Evolutionary conservation across 2,113 vertebrate species (phyloP), one percentile per base, ranked within the genome.

Genomic region (Egretta garzetta): DNA sequence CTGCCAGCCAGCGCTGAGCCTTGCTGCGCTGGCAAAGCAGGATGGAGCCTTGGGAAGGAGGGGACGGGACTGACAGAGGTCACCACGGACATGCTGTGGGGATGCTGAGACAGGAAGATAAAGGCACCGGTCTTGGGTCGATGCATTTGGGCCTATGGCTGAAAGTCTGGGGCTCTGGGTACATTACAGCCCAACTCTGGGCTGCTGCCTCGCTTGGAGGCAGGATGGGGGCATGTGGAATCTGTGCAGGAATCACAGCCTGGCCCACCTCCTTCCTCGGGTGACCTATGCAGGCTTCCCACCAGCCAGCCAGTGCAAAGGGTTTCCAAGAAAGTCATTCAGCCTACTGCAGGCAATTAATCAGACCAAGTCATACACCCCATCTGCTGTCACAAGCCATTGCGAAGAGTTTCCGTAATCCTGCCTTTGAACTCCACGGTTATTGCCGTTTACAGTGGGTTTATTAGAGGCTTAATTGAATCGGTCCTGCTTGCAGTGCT

Each of bases 391-490:
- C 95, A 96, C 67, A 93, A 96, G 53, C 43, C 89, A 79, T 94
- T 70, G 70, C 19, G 1, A 96, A 82, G 55, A 41, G 73, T 80
- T 95, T 62, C 81, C 10, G 8, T 95, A 97, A 94, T 95, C 88
- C 95, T 94, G 84, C 92, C 96, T 98, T 97, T 97, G 95, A 98
- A 97, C 92, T 96, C 96, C 1, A 7, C 3, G 9, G 90, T 95
- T 95, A 93, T 86, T 96, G 95, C 68, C 17, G 3, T 96, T 98
- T 96, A 97, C 97, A 97, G 95, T 64, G 90, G 96, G 94, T 96
- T 97, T 97, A 95, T 97, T 98, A 97, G 91, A 96, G 88, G 74
- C 95, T 96, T 98, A 98, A 98, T 98, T 98, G 98, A 98, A 97
- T 98, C 76, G 92, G 85, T 87, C 74, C 91, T 91, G 91, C 95